Conservation (phyloP, 2,797 vertebrate species). For the Parauchenoglanis ngamensis region DNA sequence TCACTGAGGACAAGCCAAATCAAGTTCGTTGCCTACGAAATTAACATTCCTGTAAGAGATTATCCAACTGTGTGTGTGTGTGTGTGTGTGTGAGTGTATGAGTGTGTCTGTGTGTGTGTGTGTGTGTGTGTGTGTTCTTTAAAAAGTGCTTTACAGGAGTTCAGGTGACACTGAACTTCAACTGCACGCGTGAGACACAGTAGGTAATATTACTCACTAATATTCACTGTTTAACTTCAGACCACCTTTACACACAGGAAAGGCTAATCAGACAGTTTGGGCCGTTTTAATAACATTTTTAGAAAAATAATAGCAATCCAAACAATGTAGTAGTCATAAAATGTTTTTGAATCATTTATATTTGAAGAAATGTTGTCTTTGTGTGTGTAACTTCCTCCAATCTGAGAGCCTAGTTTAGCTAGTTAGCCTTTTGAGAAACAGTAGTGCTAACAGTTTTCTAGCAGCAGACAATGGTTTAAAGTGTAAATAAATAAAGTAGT, state of each 20-base stretch:
- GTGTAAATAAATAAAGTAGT: background rate
- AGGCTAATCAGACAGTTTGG: background rate
- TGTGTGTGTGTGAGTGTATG: constrained; percentile 1
- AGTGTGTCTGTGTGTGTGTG: constrained; percentile 15
- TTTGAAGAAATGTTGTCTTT: background rate
- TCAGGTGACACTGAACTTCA: constrained; percentile 43
- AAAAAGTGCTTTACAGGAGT: constrained; percentile 43
- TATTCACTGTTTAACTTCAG: background rate
- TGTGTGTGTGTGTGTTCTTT: constrained; percentile 38
- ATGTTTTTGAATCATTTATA: background rate
- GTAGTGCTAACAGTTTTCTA: background rate
- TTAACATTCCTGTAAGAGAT: constrained; percentile 43
- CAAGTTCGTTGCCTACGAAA: constrained; percentile 35
- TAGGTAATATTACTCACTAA: constrained; percentile 18
- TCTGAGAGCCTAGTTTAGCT: background rate
- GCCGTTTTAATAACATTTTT: background rate
- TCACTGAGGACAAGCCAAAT: constrained; percentile 40
- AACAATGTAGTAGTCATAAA: background rate
- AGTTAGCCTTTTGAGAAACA: background rate
- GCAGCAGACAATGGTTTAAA: background rate
- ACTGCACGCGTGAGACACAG: background rate
- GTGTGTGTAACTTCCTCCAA: background rate
- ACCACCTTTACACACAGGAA: background rate
- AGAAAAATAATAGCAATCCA: background rate
- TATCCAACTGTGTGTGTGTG: constrained; percentile 21